Conservation (phyloP, 2,797 vertebrate species). For the Pseudotriccus pelzelni region DNA sequence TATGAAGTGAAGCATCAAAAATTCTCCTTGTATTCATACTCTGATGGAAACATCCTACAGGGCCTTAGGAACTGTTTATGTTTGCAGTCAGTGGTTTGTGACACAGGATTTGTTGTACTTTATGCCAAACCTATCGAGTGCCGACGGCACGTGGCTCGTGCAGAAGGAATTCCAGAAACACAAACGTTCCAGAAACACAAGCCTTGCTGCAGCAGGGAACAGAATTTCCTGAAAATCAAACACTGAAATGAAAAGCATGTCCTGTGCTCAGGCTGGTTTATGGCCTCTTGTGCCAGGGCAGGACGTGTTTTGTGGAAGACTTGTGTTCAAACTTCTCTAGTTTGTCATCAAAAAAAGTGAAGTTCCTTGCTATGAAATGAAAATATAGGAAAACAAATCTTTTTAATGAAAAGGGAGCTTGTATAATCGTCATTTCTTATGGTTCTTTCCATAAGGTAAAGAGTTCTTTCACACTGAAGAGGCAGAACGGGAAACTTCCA, state of each 20-base stretch:
- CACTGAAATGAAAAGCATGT: background rate
- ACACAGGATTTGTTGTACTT: background rate
- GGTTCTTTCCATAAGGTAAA: background rate
- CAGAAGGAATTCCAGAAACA: background rate
- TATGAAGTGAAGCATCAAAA: background rate
- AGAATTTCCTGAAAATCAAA: background rate
- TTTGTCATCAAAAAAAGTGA: background rate
- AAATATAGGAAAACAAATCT: rapidly evolving
- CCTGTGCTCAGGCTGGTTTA: background rate
- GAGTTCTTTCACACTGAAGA: background rate
- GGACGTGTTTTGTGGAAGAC: background rate
- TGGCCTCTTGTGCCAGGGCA: background rate
- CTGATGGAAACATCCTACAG: background rate
- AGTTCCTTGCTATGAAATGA: background rate
- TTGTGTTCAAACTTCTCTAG: rapidly evolving
- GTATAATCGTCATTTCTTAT: rapidly evolving
- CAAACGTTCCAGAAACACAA: background rate
- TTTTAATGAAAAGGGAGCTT: background rate
- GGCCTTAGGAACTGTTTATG: background rate
- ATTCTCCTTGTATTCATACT: background rate
- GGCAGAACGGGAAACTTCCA: background rate
- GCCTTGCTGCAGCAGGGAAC: background rate
- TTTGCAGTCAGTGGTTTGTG: background rate
- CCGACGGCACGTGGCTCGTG: rapidly evolving
- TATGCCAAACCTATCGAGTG: background rate